Percentiles rank a stretch among this genome's conserved stretches.
These are phyloP conservation scores for Drosophila kanapiae DNA, from an alignment of 1,140 invertebrate genomes.

Conservation along the genomic window DNA sequence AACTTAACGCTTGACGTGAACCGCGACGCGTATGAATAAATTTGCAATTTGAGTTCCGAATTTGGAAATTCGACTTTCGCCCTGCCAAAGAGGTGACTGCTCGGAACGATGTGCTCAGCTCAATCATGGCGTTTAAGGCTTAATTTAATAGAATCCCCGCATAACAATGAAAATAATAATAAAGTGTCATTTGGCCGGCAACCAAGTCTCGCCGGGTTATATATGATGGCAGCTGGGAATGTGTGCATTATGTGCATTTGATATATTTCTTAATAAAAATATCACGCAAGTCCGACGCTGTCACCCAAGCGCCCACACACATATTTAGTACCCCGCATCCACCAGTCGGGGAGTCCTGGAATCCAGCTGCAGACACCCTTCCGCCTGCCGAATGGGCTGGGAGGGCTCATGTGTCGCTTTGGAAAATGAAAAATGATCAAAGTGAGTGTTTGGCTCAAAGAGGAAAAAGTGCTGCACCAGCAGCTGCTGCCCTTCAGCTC, in stretches of 20 bases:
- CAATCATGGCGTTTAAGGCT: conserved; percentile 41
- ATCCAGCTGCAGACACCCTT: conserved; percentile 21
- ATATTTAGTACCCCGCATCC: conserved; percentile 20
- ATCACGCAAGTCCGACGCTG: conserved; percentile 68
- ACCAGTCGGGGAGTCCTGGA: conserved; percentile 19
- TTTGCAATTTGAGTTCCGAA: conserved; percentile 54
- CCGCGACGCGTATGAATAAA: conserved; percentile 73
- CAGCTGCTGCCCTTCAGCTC: conserved; percentile 51
- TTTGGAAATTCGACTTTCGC: conserved; percentile 6
- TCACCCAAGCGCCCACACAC: conserved; percentile 31
- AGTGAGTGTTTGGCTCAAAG: conserved; percentile 78
- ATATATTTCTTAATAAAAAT: conserved; percentile 82
- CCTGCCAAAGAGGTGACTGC: conserved; percentile 19
- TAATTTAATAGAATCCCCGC: conserved; percentile 50
- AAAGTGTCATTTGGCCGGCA: conserved; percentile 56
- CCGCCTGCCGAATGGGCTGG: conserved; percentile 18
- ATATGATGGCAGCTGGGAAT: conserved; percentile 48
- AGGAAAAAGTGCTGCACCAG: conserved; percentile 55
- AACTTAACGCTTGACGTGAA: conserved; percentile 48
- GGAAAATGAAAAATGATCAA: conserved; percentile 81
- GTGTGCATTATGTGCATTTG: conserved; percentile 70
- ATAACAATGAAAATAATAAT: conserved; percentile 63
- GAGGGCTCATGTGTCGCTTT: conserved; percentile 69
- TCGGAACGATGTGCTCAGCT: conserved; percentile 13
- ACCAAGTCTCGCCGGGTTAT: conserved; percentile 42